Conservation (phyloP, 2,113 vertebrate genomes). For the Pardalotus punctatus region DNA sequence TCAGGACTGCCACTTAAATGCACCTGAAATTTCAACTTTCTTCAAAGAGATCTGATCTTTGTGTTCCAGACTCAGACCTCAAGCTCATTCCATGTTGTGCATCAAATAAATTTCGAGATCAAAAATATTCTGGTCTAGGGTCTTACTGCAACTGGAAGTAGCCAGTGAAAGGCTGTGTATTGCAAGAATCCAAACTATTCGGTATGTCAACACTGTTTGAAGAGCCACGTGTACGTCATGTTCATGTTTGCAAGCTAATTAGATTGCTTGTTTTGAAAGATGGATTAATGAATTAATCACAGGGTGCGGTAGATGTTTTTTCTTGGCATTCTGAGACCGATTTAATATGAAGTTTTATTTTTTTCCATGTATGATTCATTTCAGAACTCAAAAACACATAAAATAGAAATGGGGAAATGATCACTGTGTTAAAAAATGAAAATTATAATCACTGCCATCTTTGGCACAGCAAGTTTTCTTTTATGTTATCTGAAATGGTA, state of each 20-base stretch:
- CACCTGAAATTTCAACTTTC: not conserved
- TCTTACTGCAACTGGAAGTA: not conserved
- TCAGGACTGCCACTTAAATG: not conserved
- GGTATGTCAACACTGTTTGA: constrained; percentile 13
- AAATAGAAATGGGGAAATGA: not conserved
- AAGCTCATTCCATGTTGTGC: not conserved
- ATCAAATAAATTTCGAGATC: not conserved
- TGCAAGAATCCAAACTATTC: not conserved
- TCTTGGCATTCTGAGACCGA: not conserved
- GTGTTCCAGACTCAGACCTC: not conserved
- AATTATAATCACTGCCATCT: not conserved
- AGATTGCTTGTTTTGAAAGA: constrained; percentile 51
- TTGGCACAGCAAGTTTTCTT: not conserved
- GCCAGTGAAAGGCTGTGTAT: constrained; percentile 5
- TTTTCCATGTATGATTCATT: not conserved
- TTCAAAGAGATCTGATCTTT: not conserved
- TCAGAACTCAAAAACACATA: not conserved
- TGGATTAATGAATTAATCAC: constrained; percentile 55
- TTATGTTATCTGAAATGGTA: not conserved
- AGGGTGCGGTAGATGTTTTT: constrained; percentile 19
- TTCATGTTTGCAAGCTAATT: constrained; percentile 57
- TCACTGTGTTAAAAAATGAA: not conserved
- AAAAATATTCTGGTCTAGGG: not conserved
- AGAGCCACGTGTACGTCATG: constrained; percentile 17
- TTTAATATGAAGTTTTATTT: not conserved